Conservation (phyloP, 1,140 invertebrate genomes). For the Globodera rostochiensis region DNA sequence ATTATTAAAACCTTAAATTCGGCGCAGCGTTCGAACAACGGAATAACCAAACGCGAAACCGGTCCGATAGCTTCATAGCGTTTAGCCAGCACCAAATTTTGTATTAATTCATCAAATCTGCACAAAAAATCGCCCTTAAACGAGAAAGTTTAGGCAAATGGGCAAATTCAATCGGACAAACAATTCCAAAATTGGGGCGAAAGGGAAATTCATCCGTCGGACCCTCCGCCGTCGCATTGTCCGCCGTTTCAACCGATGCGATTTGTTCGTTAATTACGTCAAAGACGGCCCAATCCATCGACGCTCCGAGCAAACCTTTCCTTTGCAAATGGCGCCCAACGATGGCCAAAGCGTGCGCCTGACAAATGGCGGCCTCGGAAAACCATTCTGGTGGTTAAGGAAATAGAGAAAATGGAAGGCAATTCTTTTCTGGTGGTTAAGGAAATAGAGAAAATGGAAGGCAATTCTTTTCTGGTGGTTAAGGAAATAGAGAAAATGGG, state of each 20-base stretch:
- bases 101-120: constrained; percentile 80
- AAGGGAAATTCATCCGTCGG: not conserved
- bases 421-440: not conserved
- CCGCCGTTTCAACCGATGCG: constrained; percentile 43
- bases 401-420: not conserved
- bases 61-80: constrained; percentile 86
- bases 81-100: constrained; percentile 81
- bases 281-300: constrained; percentile 58
- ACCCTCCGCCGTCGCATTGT: not conserved
- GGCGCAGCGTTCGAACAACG: constrained; percentile 78
- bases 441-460: too few species aligned
- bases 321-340: constrained; percentile 48
- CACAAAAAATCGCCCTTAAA: constrained; percentile 76
- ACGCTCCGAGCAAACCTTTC: constrained; percentile 49
- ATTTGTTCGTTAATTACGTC: constrained; percentile 53
- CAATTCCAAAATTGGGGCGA: not conserved
- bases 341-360: constrained; percentile 63
- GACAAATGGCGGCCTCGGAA: constrained; percentile 73
- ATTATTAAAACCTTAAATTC: constrained; percentile 34
- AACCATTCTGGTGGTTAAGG: constrained; percentile 69
- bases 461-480: too few species aligned
- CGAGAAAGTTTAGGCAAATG: not conserved
- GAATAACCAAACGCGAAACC: constrained; percentile 84
- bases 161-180: not conserved
- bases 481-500: too few species aligned